A percentile compares a stretch with the other conserved stretches of the same genome.
Evolutionary conservation across 2,113 vertebrate genomes (phyloP).

Genomic region (Thamnophis sirtalis): DNA sequence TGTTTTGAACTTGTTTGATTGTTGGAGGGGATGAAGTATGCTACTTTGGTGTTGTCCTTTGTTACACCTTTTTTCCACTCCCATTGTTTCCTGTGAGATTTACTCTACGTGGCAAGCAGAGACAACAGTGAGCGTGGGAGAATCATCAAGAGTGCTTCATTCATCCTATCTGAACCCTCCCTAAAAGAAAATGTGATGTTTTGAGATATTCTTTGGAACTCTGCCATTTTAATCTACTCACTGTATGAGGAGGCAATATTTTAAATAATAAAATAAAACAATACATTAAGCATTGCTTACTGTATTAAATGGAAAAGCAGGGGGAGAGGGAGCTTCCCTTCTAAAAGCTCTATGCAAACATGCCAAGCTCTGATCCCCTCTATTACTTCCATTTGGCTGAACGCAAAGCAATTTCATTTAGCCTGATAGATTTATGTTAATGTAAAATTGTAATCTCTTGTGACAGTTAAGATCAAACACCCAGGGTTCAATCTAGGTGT

Average conservation of each 20-base stretch:
- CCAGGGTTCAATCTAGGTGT: neutral
- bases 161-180: neutral
- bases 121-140: conserved; percentile 5
- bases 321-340: neutral
- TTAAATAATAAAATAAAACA: conserved; percentile 36
- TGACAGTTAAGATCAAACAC: neutral
- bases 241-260: conserved; percentile 42
- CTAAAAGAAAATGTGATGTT: conserved; percentile 19
- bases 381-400: conserved; percentile 2
- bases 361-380: neutral
- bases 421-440: neutral
- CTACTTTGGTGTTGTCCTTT: neutral
- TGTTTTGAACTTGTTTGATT: neutral
- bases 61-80: neutral
- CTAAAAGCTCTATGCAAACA: conserved; percentile 18
- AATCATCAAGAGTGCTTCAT: neutral
- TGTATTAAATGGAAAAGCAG: conserved; percentile 28
- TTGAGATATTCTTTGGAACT: conserved; percentile 34
- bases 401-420: conserved; percentile 3
- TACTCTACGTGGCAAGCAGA: neutral
- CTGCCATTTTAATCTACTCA: conserved; percentile 38
- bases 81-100: neutral
- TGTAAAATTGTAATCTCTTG: conserved; percentile 6
- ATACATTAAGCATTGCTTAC: neutral
- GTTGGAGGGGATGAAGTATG: neutral